These are phyloP conservation scores for Aphelenchoides bicaudatus DNA, from an alignment of 2,888 invertebrate species.

Conservation along the genomic window DNA sequence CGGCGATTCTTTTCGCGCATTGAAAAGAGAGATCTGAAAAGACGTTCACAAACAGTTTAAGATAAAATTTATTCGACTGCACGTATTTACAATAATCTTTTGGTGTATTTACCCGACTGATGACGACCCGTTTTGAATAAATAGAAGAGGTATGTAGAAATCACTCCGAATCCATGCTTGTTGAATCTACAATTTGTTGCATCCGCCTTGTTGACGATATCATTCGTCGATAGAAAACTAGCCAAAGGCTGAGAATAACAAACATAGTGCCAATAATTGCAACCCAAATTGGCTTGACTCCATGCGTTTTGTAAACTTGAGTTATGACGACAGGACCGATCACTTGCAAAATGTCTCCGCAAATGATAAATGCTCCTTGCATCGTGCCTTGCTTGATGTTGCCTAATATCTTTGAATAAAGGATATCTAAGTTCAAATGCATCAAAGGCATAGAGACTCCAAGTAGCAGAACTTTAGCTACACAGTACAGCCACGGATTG, in stretches of 20 bases:
- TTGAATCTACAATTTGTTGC: too few species aligned
- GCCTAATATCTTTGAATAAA: constrained; percentile 27
- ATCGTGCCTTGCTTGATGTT: constrained; percentile 27
- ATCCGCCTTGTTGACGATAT: too few species aligned
- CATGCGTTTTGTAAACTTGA: constrained; percentile 23
- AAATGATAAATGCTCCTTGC: constrained; percentile 26
- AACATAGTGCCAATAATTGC: constrained; percentile 4
- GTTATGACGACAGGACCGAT: constrained; percentile 22
- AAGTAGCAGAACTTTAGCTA: constrained; percentile 23
- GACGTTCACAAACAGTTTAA: too few species aligned
- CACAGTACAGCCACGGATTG: constrained; percentile 31
- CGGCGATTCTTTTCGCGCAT: too few species aligned
- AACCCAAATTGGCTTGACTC: constrained; percentile 24
- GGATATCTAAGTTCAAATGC: constrained; percentile 23
- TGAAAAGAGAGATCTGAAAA: too few species aligned
- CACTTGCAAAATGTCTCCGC: constrained; percentile 23
- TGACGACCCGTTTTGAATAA: too few species aligned
- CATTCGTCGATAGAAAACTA: constrained; percentile 29
- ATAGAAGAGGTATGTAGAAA: too few species aligned
- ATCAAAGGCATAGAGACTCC: constrained; percentile 27
- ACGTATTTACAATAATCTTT: too few species aligned
- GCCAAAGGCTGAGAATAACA: constrained; percentile 11
- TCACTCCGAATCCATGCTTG: too few species aligned
- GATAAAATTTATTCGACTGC: too few species aligned
- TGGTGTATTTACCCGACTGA: too few species aligned